A percentile compares a stretch with the other conserved stretches of the same genome.
Evolutionary conservation across 1,140 invertebrate genomes (phyloP).

Genomic region (Pomacea maculata): DNA sequence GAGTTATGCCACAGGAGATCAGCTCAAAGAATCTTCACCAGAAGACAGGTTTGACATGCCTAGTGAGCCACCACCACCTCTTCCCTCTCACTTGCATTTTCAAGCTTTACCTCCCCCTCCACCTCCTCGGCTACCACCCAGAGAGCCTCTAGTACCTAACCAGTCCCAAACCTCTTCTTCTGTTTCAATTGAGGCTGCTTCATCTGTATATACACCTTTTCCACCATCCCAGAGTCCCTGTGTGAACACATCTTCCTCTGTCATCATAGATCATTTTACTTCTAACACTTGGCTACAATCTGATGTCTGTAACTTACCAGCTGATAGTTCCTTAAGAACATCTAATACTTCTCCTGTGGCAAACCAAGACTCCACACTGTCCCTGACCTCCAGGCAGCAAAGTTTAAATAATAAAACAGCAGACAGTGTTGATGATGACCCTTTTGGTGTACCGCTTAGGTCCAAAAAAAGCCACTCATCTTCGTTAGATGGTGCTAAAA

Average conservation of each 20-base stretch:
- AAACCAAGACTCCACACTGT: neutral
- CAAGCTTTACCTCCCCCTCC: constrained; percentile 12
- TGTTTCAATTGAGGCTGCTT: neutral
- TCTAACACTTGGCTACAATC: neutral
- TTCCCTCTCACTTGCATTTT: constrained; percentile 6
- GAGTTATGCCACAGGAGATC: neutral
- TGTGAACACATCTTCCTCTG: neutral
- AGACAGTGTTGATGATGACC: constrained; percentile 9
- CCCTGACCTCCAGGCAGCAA: constrained; percentile 8
- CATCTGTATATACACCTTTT: neutral
- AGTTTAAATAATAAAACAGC: neutral
- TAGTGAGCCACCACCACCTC: constrained; percentile 27
- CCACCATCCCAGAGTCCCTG: neutral
- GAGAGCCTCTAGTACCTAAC: constrained; percentile 4
- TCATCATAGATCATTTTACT: neutral
- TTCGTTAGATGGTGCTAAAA: constrained; percentile 7
- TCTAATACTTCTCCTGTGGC: neutral
- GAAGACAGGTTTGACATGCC: constrained; percentile 24
- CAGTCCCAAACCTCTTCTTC: constrained; percentile 33
- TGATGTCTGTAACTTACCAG: neutral
- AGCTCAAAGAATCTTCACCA: constrained; percentile 3
- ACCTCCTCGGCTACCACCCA: constrained; percentile 26
- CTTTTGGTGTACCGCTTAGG: constrained; percentile 24
- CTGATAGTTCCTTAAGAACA: neutral
- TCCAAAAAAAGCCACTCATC: constrained; percentile 11